A percentile compares a stretch with the other conserved stretches of the same genome.
Evolutionary conservation across 2,797 vertebrate genomes (phyloP).

Genomic region (Cephalopachus bancanus): DNA sequence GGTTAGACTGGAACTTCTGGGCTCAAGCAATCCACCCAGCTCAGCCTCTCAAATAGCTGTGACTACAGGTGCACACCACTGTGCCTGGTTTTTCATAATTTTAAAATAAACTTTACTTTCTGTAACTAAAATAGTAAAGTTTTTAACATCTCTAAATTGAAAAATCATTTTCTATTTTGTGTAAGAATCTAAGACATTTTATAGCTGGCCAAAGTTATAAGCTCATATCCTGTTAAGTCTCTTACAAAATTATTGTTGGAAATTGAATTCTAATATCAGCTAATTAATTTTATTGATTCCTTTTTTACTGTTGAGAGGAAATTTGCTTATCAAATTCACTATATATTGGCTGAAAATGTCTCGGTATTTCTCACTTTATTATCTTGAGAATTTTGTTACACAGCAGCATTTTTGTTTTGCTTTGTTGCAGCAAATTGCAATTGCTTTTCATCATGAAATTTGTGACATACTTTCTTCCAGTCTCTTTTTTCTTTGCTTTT

Average conservation of each 20-base stretch:
- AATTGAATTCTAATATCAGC: slow-evolving; percentile 34
- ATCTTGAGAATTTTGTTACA: background rate
- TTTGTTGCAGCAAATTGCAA: background rate
- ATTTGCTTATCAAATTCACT: background rate
- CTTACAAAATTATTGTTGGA: background rate
- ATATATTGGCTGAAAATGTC: slow-evolving; percentile 22
- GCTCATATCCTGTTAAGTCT: background rate
- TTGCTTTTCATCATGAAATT: background rate
- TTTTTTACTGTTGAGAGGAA: background rate
- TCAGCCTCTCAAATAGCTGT: background rate
- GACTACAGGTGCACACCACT: background rate
- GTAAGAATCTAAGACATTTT: slow-evolving; percentile 29
- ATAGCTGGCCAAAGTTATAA: background rate
- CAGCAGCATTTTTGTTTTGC: background rate
- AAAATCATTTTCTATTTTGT: slow-evolving; percentile 40
- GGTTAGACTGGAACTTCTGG: background rate
- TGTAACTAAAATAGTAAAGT: background rate
- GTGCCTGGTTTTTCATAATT: background rate
- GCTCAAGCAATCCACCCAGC: background rate
- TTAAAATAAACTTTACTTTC: background rate
- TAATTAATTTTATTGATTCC: background rate
- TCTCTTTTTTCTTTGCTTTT: background rate
- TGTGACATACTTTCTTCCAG: background rate
- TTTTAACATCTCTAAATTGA: background rate
- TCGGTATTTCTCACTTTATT: background rate